A percentile compares a stretch with the other conserved stretches of the same genome.
Evolutionary conservation across 35 echinoderm and acorn worm genomes (phyloP).

Genomic region (Apostichopus californicus): DNA sequence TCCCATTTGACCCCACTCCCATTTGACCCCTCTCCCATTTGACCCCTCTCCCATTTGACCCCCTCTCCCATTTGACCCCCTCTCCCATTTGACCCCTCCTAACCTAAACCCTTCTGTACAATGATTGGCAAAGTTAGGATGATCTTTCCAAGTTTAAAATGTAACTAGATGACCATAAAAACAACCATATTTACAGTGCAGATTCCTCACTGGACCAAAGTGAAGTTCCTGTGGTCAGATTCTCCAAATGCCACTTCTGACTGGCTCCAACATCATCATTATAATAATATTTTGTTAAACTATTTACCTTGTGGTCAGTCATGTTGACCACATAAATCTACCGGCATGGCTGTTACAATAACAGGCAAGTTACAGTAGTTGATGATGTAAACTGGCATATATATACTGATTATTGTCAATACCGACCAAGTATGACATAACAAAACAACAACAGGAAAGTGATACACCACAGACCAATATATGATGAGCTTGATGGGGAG

Average conservation of each 20-base stretch:
- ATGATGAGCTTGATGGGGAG: neutral
- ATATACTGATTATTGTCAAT: neutral
- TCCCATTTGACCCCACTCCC: no score
- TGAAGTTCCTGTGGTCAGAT: neutral
- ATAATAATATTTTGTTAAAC: neutral
- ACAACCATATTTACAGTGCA: neutral
- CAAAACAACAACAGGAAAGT: neutral
- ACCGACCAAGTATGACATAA: neutral
- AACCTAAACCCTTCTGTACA: neutral
- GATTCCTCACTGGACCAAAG: neutral
- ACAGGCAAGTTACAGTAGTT: no score
- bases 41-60: neutral
- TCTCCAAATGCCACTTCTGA: neutral
- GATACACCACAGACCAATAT: neutral
- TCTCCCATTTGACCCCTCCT: neutral
- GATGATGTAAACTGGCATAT: no score
- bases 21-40: neutral
- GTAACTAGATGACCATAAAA: no score
- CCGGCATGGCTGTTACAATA: no score
- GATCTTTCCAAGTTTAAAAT: no score
- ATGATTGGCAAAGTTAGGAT: neutral
- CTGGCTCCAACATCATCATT: neutral
- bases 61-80: neutral
- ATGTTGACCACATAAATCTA: neutral
- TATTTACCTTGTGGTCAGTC: neutral